Evolutionary conservation across 1,140 invertebrate species (phyloP).

Genomic region (Zaprionus ghesquierei): DNA sequence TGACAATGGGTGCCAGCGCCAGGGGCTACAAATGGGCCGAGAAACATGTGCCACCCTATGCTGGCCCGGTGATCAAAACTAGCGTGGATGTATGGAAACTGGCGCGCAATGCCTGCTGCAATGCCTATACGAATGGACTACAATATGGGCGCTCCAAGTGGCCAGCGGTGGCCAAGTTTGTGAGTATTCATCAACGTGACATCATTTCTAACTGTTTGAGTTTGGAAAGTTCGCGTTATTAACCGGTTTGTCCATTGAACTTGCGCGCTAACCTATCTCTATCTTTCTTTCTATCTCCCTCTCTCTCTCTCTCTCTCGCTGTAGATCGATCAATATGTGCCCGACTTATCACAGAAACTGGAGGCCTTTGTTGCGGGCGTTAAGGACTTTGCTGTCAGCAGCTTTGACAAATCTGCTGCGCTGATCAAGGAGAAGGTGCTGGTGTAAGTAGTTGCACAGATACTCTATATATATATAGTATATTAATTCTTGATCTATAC

Average conservation of each 20-base stretch:
- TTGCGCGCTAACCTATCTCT: not conserved
- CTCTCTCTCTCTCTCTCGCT: conserved; percentile 32
- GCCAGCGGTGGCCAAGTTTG: conserved; percentile 85
- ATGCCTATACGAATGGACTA: conserved; percentile 84
- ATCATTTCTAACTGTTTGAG: conserved; percentile 35
- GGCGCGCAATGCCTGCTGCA: conserved; percentile 83
- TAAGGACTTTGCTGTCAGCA: conserved; percentile 82
- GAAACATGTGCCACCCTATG: conserved; percentile 86
- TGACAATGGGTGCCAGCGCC: conserved; percentile 84
- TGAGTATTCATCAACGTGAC: conserved; percentile 82
- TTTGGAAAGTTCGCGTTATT: not conserved
- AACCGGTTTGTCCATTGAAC: not conserved
- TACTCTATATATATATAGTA: not conserved
- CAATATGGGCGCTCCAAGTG: conserved; percentile 84
- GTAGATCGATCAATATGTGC: conserved; percentile 88
- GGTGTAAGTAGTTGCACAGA: conserved; percentile 86
- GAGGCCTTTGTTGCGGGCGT: conserved; percentile 82
- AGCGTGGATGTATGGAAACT: conserved; percentile 84
- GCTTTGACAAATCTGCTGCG: conserved; percentile 83
- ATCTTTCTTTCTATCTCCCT: not conserved
- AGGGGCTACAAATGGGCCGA: conserved; percentile 86
- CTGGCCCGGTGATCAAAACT: conserved; percentile 86
- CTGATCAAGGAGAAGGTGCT: conserved; percentile 89
- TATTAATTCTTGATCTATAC: not conserved
- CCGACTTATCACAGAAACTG: conserved; percentile 86